Conservation (phyloP, 2,797 vertebrate species). For the Gouania willdenowi region DNA sequence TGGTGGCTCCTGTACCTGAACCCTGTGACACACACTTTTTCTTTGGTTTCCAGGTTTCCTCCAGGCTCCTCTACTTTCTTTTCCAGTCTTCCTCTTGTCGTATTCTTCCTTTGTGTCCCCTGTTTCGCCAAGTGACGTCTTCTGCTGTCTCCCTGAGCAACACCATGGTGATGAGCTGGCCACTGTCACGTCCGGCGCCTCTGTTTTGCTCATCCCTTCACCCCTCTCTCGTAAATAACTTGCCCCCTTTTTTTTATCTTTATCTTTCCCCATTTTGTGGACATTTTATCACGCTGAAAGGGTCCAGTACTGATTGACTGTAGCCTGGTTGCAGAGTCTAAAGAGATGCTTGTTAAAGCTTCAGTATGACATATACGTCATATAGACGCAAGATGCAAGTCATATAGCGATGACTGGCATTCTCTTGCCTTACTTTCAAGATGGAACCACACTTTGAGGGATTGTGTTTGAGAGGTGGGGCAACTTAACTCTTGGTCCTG, state of each 20-base stretch:
- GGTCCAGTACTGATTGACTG: slow-evolving; percentile 47
- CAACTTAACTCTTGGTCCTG: slow-evolving; percentile 20
- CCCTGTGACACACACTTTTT: slow-evolving; percentile 44
- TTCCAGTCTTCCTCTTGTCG: slow-evolving; percentile 49
- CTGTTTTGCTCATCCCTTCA: slow-evolving; percentile 72
- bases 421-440: slow-evolving; percentile 23
- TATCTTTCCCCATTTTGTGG: slow-evolving; percentile 58
- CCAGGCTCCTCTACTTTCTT: slow-evolving; percentile 28
- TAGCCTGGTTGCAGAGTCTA: slow-evolving; percentile 49
- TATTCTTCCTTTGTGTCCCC: slow-evolving; percentile 72
- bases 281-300: slow-evolving; percentile 55
- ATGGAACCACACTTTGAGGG: slow-evolving; percentile 32
- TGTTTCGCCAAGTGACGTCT: slow-evolving; percentile 75
- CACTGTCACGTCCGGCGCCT: slow-evolving; percentile 77
- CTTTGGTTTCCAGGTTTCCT: slow-evolving; percentile 31
- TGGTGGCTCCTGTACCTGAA: slow-evolving; percentile 38
- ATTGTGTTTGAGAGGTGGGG: slow-evolving; percentile 15
- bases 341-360: slow-evolving; percentile 61
- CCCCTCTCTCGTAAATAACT: slow-evolving; percentile 76
- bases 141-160: slow-evolving; percentile 76
- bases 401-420: slow-evolving; percentile 43
- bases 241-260: slow-evolving; percentile 54
- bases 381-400: too few species aligned
- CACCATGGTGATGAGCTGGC: slow-evolving; percentile 74
- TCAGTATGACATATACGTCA: slow-evolving; percentile 41